Evolutionary conservation across 2,113 vertebrate species (phyloP).

Genomic region (Albula goreensis): DNA sequence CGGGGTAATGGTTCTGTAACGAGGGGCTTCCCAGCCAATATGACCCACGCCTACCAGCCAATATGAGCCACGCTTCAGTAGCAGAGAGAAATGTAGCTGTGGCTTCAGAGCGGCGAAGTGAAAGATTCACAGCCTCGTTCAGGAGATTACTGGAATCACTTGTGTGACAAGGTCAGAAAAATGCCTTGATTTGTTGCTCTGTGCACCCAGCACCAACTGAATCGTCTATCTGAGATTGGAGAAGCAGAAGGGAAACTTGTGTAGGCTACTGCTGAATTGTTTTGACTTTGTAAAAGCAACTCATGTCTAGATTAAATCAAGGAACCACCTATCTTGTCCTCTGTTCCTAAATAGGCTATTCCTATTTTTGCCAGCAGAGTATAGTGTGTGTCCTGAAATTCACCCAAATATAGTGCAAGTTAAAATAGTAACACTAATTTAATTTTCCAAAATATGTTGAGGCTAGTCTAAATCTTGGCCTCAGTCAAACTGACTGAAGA

Average conservation of each 20-base stretch:
- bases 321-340: too few relatives aligned
- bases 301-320: too few relatives aligned
- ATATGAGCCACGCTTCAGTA: constrained; percentile 2
- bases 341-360: background rate
- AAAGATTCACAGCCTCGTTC: constrained; percentile 1
- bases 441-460: background rate
- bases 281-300: background rate
- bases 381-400: too few relatives aligned
- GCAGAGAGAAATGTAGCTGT: background rate
- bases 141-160: background rate
- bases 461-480: background rate
- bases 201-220: background rate
- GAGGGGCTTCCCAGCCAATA: background rate
- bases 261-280: background rate
- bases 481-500: background rate
- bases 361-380: background rate
- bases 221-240: background rate
- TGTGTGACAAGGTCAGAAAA: background rate
- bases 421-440: too few relatives aligned
- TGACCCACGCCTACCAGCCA: background rate
- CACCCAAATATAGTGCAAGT: too few relatives aligned
- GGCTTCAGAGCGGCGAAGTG: background rate
- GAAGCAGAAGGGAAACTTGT: background rate
- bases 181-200: background rate
- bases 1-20: background rate